Evolutionary conservation across 1,140 invertebrate genomes (phyloP).

Genomic region (Bombus consobrinus): DNA sequence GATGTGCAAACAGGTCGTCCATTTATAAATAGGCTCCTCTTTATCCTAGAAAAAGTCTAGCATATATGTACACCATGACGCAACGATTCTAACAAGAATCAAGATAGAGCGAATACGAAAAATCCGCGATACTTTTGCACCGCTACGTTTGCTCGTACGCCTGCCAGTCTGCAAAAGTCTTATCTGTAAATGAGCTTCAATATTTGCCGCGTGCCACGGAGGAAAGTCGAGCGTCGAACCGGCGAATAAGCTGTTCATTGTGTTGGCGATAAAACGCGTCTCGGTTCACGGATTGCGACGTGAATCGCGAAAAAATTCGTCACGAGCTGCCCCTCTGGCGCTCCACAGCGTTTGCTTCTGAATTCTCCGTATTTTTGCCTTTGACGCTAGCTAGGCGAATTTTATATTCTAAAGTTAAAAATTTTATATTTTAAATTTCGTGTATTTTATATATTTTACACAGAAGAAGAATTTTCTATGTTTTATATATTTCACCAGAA

Average conservation of each 20-base stretch:
- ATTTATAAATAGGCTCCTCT: neutral
- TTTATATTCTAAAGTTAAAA: too few species aligned
- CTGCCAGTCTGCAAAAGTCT: conserved; percentile 42
- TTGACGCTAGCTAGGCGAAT: too few species aligned
- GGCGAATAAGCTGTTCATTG: conserved; percentile 38
- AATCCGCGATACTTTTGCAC: conserved; percentile 1
- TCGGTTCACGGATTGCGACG: too few species aligned
- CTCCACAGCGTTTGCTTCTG: too few species aligned
- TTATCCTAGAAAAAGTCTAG: neutral
- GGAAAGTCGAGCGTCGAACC: conserved; percentile 8
- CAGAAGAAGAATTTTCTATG: too few species aligned
- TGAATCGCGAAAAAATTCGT: conserved; percentile 16
- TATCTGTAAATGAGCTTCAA: conserved; percentile 31
- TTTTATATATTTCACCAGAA: too few species aligned
- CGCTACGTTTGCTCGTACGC: conserved; percentile 3
- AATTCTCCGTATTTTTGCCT: too few species aligned
- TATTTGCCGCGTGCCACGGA: conserved; percentile 34
- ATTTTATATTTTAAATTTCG: too few species aligned
- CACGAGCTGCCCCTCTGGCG: neutral
- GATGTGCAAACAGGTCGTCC: neutral
- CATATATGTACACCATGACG: neutral
- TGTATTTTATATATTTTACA: too few species aligned
- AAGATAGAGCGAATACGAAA: conserved; percentile 16
- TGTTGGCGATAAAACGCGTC: conserved; percentile 40
- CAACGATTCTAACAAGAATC: neutral